phyloP scores from a whole-genome alignment of 2,888 invertebrate species.

The Amiota minor region DNA sequence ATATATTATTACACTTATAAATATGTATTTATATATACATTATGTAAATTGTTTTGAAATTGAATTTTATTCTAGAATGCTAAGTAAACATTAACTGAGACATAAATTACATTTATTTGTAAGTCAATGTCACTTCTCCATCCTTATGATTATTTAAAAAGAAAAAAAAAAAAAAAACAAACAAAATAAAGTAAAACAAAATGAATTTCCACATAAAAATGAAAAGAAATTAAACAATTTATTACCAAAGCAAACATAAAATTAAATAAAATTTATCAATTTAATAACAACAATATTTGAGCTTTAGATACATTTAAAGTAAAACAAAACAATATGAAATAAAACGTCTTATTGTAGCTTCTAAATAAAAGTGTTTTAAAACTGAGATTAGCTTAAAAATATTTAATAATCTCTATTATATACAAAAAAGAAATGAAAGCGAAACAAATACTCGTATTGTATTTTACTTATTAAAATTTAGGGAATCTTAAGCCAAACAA shows the following conservation, averaged over 20 bases:
- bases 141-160: conserved; percentile 59
- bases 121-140: conserved; percentile 51
- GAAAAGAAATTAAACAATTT: no score
- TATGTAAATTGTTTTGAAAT: conserved; percentile 59
- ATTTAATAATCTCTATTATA: conserved; percentile 12
- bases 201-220: not conserved
- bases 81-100: conserved; percentile 51
- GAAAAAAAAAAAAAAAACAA: conserved; percentile 40
- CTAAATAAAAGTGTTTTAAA: conserved; percentile 37
- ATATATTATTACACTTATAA: conserved; percentile 38
- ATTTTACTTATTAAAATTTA: conserved; percentile 37
- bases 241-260: no score
- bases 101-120: conserved; percentile 45
- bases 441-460: no score
- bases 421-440: conserved; percentile 29
- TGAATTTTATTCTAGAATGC: conserved; percentile 63
- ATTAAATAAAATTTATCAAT: no score
- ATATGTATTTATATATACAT: not conserved
- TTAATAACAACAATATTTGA: no score
- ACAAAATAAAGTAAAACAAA: conserved; percentile 32
- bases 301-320: no score
- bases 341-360: no score
- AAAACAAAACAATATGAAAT: no score
- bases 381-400: conserved; percentile 19
- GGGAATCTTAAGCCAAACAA: conserved; percentile 36